Base-by-base conservation (phyloP, 2,888 invertebrate genomes). In the Limnephilus lunatus region DNA sequence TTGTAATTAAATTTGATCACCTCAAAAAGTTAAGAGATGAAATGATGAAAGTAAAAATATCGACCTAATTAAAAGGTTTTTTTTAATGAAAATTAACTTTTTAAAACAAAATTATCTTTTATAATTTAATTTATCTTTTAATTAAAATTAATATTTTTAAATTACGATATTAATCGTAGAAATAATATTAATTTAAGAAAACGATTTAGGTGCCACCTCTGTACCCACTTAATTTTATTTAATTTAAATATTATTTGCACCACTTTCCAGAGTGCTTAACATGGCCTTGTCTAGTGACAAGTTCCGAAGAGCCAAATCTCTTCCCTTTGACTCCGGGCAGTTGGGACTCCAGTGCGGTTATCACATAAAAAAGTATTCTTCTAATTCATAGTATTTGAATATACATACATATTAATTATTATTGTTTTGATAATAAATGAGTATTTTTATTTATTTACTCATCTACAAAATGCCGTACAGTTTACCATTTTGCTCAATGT, bases 1-100 rank as follows among this genome's bases (percentile, higher is more conserved):
- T 89, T 35, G 32, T 90, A 80, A 85, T 93, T n/a, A 90, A 92
- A 89, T 93, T 92, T 88, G 81, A 90, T 32, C 91, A 92, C 90
- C 81, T 85, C 12, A 86, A 88, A 30, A 31, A 48, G n/a, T 44
- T n/a, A 48, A 48, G 53, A 87, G n/a, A 48, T 12, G 39, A 48
- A 32, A 86, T n/a, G 30, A 32, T 44, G 30, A 39, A 39, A 86
- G 12, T 35, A 86, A 86, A 86, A 48, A 86, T 68, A 9, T 68
- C 68, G 9, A 25, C 7, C 9, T 68, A 2, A 68, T 68, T 68
- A 44, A 44, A 44, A 44, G 44, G 11, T 44, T 44, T 44, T 30
- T 81, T 81, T 30, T 14, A 31, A 31, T 82, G n/a, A 30, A 82
- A 82, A 82, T 82, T 82, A 82, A 7, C 31, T 31, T 82, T 31